Percentiles rank a stretch among this genome's conserved stretches.
These are phyloP conservation scores for Dione juno DNA, from an alignment of 2,888 invertebrate genomes.

Conservation along the genomic window DNA sequence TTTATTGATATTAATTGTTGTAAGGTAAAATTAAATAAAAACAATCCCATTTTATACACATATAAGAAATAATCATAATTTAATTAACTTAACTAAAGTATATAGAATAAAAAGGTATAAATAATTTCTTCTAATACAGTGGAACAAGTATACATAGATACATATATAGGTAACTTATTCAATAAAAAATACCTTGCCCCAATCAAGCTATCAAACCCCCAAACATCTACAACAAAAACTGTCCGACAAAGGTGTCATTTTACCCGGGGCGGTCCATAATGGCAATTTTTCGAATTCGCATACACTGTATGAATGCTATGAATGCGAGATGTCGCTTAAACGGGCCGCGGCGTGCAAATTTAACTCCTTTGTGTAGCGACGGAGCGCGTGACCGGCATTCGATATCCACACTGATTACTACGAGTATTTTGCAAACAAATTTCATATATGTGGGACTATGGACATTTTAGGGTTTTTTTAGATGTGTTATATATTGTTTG, in stretches of 20 bases:
- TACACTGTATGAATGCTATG: constrained; percentile 73
- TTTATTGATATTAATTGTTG: no score
- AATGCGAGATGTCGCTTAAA: constrained; percentile 80
- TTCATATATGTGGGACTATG: constrained; percentile 11
- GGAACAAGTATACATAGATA: background rate
- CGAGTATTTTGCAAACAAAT: constrained; percentile 35
- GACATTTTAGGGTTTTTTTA: background rate
- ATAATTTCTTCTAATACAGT: background rate
- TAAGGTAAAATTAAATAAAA: no score
- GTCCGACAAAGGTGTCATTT: constrained; percentile 58
- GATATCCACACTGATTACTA: constrained; percentile 47
- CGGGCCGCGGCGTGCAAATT: constrained; percentile 82
- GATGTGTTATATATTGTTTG: background rate
- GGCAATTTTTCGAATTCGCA: constrained; percentile 74
- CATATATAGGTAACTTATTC: background rate
- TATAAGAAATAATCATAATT: no score
- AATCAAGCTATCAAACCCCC: constrained; percentile 28
- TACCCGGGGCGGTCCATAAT: constrained; percentile 67
- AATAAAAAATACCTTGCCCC: constrained; percentile 1
- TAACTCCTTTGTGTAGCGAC: constrained; percentile 76
- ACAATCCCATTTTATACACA: no score
- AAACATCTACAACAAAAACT: constrained; percentile 41
- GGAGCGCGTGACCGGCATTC: constrained; percentile 74
- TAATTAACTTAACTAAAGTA: no score
- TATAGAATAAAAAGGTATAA: no score